Base-by-base conservation (phyloP, 2,797 vertebrate genomes). In the Psittacula derbiana region DNA sequence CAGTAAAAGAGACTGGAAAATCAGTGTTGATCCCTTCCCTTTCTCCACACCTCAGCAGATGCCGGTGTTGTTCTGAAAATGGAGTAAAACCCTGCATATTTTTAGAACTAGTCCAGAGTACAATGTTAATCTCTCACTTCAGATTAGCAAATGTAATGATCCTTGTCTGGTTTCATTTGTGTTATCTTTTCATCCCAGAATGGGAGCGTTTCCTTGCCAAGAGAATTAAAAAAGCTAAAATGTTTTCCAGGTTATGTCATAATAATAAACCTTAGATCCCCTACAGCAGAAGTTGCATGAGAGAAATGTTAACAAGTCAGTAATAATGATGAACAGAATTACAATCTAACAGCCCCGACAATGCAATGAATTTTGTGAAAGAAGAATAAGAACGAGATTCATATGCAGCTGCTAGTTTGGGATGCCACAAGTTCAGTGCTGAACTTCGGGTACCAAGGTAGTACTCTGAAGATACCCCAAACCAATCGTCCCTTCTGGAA, bases 1-100 rank as follows among this genome's bases (percentile, higher is more conserved):
- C 96, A 95, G 94, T 96, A 93, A 97, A 95, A 92, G 91, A 95
- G 90, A 78, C 94, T 97, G 93, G 95, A 97, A 97, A 97, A 97
- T 88, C 82, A 72, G 73, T 92, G 92, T 86, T 86, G 90, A 95
- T 65, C 55, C 47, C 82, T 86, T 80, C 24, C 24, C 16, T 86
- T 67, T 92, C 40, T 84, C 71, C 71, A 64, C 53, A 86, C n/a
- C 71, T 93, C 80, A 97, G 85, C 82, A 96, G 85, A 94, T 67
- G 75, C 94, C 95, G 93, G 95, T 95, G 94, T 85, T 57, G 11
- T 64, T 92, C 61, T 91, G 70, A 79, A 90, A 94, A 79, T 1
- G 0, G 50, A 94, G 47, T 47, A 92, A 93, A 91, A 6, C 3
- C 7, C 30, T 36, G 7, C 20, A 20, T 52, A 27, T 95, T 93